A percentile compares a stretch with the other conserved stretches of the same genome.
Conservation (phyloP, 2,113 vertebrate genomes). For the Gymnocephalus cernua region DNA sequence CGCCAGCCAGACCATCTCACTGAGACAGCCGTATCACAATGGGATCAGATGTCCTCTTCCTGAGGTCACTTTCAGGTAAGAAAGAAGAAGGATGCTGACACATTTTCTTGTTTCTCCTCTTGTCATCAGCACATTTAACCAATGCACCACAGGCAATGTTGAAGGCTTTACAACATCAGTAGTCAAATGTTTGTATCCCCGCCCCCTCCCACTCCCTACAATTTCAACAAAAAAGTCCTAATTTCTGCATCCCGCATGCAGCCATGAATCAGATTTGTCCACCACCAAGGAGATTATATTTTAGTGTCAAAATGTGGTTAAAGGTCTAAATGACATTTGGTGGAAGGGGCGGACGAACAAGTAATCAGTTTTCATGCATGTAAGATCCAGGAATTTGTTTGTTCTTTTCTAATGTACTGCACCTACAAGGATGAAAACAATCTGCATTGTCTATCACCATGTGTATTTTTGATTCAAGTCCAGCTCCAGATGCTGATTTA, state of each 20-base stretch:
- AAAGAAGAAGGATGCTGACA: neutral
- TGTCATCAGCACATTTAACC: neutral
- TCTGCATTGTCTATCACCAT: neutral
- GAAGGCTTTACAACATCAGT: too few species aligned
- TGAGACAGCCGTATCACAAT: slow-evolving; percentile 90
- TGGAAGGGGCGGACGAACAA: neutral
- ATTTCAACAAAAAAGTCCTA: neutral
- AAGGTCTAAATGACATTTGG: neutral
- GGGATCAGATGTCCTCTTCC: slow-evolving; percentile 91
- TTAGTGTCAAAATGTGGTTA: neutral
- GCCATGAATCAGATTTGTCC: neutral
- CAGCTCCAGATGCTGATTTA: neutral
- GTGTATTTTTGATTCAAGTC: neutral
- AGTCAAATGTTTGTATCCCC: neutral
- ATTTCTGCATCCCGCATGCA: too few species aligned
- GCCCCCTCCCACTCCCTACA: neutral
- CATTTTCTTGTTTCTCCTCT: neutral
- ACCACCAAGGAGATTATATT: neutral
- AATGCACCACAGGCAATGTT: neutral
- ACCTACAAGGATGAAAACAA: neutral
- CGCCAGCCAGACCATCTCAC: slow-evolving; percentile 91
- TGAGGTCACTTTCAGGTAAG: slow-evolving; percentile 93
- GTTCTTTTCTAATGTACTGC: neutral
- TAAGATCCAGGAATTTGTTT: neutral
- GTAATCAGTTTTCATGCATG: neutral